A percentile compares a stretch with the other conserved stretches of the same genome.
phyloP scores from a whole-genome alignment of 1,140 invertebrate species.

The Chionoecetes opilio region DNA sequence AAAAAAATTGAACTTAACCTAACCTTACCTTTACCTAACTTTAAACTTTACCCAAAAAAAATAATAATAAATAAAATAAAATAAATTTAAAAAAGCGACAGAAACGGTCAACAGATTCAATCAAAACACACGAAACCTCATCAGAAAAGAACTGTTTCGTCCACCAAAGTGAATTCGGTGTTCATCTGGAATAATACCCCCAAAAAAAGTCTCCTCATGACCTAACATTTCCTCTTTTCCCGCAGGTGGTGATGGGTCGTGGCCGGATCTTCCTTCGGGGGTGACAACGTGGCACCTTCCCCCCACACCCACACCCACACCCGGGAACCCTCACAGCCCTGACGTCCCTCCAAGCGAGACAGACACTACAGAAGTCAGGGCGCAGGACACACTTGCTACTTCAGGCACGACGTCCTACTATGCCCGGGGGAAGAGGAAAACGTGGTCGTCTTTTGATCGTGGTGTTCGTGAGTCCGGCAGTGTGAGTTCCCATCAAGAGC shows the following conservation, averaged over 20 bases:
- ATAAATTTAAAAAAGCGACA: too few species aligned
- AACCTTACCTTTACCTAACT: too few species aligned
- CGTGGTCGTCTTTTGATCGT: background rate
- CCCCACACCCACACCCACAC: background rate
- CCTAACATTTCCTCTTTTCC: background rate
- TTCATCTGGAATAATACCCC: too few species aligned
- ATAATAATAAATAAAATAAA: too few species aligned
- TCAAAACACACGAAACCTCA: too few species aligned
- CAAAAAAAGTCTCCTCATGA: too few species aligned
- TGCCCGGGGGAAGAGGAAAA: slow-evolving; percentile 44
- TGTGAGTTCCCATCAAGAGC: background rate
- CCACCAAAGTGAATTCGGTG: too few species aligned
- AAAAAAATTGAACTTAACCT: too few species aligned
- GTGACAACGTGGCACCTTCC: background rate
- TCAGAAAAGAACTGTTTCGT: too few species aligned
- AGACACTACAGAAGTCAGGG: background rate
- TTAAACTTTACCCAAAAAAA: too few species aligned
- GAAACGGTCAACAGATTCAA: too few species aligned
- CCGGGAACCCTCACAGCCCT: background rate
- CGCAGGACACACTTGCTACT: background rate
- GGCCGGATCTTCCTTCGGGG: background rate
- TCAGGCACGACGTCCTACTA: background rate
- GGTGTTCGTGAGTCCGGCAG: background rate
- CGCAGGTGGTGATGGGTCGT: background rate
- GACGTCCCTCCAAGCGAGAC: background rate